Evolutionary conservation across 2,797 vertebrate genomes (phyloP).

Genomic region (Rhynchonycteris naso): DNA sequence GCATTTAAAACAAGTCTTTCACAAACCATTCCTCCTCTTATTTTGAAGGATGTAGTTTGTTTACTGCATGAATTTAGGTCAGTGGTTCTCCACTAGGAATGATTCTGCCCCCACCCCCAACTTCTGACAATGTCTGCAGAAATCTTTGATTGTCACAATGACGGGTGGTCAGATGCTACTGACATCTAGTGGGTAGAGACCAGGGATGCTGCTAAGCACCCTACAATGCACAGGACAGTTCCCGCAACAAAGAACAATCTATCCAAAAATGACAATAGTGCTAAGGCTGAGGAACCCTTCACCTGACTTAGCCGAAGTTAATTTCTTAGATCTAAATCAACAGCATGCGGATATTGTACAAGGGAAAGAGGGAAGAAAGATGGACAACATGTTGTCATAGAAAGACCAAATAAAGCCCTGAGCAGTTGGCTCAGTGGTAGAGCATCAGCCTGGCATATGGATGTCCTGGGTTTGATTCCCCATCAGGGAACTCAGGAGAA

Average conservation of each 20-base stretch:
- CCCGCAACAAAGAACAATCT: not conserved
- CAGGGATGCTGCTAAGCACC: not conserved
- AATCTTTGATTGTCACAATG: not conserved
- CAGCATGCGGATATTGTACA: not conserved
- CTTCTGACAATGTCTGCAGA: not conserved
- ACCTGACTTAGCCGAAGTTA: not conserved
- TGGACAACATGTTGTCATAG: not conserved
- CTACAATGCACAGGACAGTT: not conserved
- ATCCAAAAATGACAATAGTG: not conserved
- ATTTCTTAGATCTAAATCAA: not conserved
- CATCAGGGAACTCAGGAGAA: too few relatives aligned
- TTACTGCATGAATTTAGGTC: not conserved
- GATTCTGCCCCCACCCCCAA: not conserved
- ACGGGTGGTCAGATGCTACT: accelerated
- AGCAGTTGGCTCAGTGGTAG: too few relatives aligned
- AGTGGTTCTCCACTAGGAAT: not conserved
- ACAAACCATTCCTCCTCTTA: not conserved
- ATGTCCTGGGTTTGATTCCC: too few relatives aligned
- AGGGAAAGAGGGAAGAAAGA: not conserved
- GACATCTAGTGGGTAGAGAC: not conserved
- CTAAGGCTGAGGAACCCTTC: not conserved
- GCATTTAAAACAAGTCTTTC: not conserved
- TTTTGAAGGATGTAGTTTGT: not conserved
- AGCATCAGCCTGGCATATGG: too few relatives aligned
- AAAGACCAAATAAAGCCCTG: not conserved